phyloP scores from a whole-genome alignment of 2,797 vertebrate genomes.

The Xenops minutus region DNA sequence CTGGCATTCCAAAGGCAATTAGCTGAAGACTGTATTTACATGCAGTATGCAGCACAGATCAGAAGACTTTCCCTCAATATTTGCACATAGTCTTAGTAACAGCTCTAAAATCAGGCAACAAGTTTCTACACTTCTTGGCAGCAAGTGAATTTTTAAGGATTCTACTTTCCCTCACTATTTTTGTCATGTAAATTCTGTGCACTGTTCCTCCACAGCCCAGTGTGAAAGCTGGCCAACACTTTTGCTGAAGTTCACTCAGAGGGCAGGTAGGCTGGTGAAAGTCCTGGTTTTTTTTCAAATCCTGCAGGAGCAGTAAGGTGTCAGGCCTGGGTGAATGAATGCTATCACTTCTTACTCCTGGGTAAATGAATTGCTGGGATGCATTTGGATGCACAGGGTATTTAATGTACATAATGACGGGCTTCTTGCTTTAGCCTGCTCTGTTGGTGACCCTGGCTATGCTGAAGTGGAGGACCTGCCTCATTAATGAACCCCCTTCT shows the following conservation, averaged over 20 bases:
- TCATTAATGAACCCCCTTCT: neutral
- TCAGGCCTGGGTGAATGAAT: neutral
- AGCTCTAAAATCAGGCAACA: conserved; percentile 21
- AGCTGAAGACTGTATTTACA: conserved; percentile 28
- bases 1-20: conserved; percentile 40
- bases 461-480: neutral
- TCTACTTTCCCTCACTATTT: neutral
- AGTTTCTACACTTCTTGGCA: conserved; percentile 19
- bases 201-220: neutral
- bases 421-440: neutral
- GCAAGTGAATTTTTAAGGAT: neutral
- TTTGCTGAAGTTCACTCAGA: neutral
- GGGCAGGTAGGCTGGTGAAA: neutral
- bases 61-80: conserved; percentile 34
- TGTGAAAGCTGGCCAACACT: neutral
- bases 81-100: conserved; percentile 24
- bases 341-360: neutral
- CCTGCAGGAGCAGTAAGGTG: neutral
- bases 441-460: neutral
- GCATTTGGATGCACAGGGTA: neutral
- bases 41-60: neutral
- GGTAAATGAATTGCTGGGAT: neutral
- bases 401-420: neutral
- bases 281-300: neutral
- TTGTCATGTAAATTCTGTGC: conserved; percentile 12